These are phyloP conservation scores for Cyprinodon variegatus DNA, from an alignment of 2,113 vertebrate species.

Conservation along the genomic window DNA sequence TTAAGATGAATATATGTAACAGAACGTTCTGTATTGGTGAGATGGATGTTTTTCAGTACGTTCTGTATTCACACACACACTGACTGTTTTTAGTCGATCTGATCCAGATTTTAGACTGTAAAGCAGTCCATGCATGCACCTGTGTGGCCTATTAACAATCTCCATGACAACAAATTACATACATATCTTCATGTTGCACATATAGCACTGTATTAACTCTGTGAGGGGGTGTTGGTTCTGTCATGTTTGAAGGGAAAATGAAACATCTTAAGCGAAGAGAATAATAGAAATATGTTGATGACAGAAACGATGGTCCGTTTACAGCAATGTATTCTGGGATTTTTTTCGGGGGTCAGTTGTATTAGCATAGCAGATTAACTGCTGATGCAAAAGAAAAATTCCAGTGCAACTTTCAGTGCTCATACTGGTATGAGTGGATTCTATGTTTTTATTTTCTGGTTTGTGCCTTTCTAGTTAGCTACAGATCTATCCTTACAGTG, in stretches of 20 bases:
- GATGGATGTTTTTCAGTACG: constrained; percentile 57
- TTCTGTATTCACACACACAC: constrained; percentile 21
- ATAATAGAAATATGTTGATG: background rate
- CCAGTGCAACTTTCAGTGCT: background rate
- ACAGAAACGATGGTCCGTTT: background rate
- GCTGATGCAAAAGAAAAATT: background rate
- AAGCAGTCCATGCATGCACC: constrained; percentile 54
- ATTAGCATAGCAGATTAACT: background rate
- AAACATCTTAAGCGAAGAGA: background rate
- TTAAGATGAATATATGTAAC: constrained; percentile 20
- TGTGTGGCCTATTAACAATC: constrained; percentile 34
- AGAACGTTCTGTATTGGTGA: constrained; percentile 45
- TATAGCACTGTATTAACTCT: constrained; percentile 29
- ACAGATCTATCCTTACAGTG: constrained; percentile 12
- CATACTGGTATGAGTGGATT: constrained; percentile 10
- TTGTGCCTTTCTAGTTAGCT: constrained; percentile 73
- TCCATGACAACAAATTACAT: constrained; percentile 14
- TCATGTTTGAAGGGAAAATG: background rate
- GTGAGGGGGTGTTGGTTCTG: background rate
- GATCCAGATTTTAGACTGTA: constrained; percentile 36
- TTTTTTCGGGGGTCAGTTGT: too few species aligned
- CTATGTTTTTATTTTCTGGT: constrained; percentile 40
- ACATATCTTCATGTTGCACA: constrained; percentile 44
- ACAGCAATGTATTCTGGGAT: background rate
- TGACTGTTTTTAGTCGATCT: constrained; percentile 53